phyloP scores from a whole-genome alignment of 1,140 invertebrate genomes.

The Lepidotrigona ventralis region DNA sequence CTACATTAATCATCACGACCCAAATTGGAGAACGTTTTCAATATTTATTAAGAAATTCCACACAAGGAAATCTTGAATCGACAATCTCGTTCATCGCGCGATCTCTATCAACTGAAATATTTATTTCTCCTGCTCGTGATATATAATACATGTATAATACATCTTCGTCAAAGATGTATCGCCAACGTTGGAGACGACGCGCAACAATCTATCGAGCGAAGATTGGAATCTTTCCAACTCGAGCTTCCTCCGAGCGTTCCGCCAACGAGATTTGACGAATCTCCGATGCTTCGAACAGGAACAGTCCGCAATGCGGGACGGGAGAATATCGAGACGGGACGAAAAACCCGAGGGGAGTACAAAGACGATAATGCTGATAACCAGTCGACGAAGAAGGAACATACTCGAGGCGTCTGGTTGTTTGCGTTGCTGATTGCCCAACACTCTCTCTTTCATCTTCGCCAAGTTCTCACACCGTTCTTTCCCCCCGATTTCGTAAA shows the following conservation, averaged over 20 bases:
- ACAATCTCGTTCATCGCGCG: no score
- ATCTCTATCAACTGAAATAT: no score
- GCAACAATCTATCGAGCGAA: slow-evolving; percentile 43
- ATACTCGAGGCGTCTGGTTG: slow-evolving; percentile 52
- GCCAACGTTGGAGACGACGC: slow-evolving; percentile 25
- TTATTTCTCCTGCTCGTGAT: no score
- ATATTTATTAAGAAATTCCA: background rate
- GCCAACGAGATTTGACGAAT: slow-evolving; percentile 67
- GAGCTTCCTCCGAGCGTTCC: slow-evolving; percentile 35
- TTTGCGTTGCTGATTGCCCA: slow-evolving; percentile 71
- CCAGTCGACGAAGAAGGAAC: slow-evolving; percentile 35
- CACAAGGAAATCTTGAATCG: background rate
- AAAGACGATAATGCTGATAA: slow-evolving; percentile 65
- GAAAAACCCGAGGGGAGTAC: background rate
- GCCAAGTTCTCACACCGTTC: background rate
- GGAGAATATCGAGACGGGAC: no score
- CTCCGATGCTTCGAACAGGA: slow-evolving; percentile 61
- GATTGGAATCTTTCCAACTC: slow-evolving; percentile 69
- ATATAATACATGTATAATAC: no score
- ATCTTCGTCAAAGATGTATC: background rate
- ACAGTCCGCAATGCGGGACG: slow-evolving; percentile 64
- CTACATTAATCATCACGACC: background rate
- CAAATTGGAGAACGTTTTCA: background rate
- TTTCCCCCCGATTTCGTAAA: background rate
- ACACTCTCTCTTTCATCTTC: slow-evolving; percentile 23